Conservation (phyloP, 92 coral and sea anemone species). For the Parazoanthus swiftii region DNA sequence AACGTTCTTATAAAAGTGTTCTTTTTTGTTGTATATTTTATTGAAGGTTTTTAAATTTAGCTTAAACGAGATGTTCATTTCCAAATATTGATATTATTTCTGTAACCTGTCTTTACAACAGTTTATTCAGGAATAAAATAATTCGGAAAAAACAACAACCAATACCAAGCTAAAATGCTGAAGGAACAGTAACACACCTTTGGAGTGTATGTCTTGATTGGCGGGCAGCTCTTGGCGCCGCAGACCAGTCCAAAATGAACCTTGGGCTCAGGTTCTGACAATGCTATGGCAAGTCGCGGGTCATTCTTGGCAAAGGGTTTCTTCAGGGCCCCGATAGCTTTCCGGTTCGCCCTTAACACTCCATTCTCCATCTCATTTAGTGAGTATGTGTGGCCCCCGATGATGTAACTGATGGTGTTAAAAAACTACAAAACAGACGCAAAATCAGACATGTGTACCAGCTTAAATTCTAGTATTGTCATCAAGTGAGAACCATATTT, state of each 20-base stretch:
- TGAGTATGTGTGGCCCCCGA: conserved; percentile 85
- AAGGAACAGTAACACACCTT: conserved; percentile 53
- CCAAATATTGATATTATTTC: not conserved
- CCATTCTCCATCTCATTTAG: conserved; percentile 96
- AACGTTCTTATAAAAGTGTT: too few relatives aligned
- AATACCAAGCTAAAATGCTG: too few relatives aligned
- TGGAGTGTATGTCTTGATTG: conserved; percentile 93
- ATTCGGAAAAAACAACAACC: too few relatives aligned
- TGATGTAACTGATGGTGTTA: conserved; percentile 86
- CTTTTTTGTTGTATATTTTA: too few relatives aligned
- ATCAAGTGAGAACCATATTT: too few relatives aligned
- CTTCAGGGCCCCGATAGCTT: conserved; percentile 80
- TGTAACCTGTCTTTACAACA: not conserved
- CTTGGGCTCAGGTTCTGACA: conserved; percentile 86
- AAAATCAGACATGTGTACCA: not conserved
- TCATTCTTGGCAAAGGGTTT: conserved; percentile 87
- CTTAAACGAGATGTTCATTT: too few relatives aligned
- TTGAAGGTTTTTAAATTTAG: too few relatives aligned
- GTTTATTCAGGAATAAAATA: not conserved
- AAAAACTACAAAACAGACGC: conserved; percentile 69
- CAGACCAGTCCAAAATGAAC: conserved; percentile 95
- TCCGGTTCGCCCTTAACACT: conserved; percentile 92
- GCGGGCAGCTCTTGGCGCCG: conserved; percentile 99
- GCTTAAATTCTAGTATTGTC: too few relatives aligned
- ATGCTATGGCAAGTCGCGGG: conserved; percentile 83